These are phyloP conservation scores for Hydroisotoma schaefferi DNA, from an alignment of 2,888 invertebrate genomes.

Conservation along the genomic window DNA sequence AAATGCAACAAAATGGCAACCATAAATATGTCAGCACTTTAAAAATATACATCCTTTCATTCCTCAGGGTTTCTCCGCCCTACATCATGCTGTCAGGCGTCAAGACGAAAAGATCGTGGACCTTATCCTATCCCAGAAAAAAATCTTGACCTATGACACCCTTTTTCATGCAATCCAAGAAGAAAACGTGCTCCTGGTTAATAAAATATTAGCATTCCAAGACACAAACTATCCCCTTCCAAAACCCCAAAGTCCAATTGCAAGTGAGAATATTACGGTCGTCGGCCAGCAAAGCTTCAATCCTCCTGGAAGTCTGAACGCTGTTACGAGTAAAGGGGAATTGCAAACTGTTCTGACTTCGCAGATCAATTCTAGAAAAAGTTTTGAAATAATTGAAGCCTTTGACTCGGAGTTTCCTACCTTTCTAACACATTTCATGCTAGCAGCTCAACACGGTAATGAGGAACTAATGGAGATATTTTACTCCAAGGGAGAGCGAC, in stretches of 20 bases:
- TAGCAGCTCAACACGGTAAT: slow-evolving; percentile 19
- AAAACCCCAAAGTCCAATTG: too few relatives aligned
- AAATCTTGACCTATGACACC: slow-evolving; percentile 21
- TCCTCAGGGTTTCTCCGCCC: slow-evolving; percentile 32
- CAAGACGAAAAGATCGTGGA: slow-evolving; percentile 34
- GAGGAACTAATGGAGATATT: slow-evolving; percentile 19
- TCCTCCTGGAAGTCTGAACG: too few relatives aligned
- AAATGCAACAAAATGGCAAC: neutral
- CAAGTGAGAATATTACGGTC: too few relatives aligned
- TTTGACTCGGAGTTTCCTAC: slow-evolving; percentile 31
- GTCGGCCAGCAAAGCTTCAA: too few relatives aligned
- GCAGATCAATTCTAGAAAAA: neutral
- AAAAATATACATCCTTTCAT: neutral
- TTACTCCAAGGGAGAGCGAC: slow-evolving; percentile 15
- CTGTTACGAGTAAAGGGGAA: too few relatives aligned
- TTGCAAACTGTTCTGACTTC: too few relatives aligned
- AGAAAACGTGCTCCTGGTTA: slow-evolving; percentile 12
- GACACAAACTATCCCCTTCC: too few relatives aligned
- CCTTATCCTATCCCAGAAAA: slow-evolving; percentile 20
- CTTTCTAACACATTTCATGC: slow-evolving; percentile 20
- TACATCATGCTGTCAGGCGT: slow-evolving; percentile 33
- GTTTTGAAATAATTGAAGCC: neutral
- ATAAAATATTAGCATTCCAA: too few relatives aligned
- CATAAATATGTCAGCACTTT: slow-evolving; percentile 7
- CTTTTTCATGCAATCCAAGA: slow-evolving; percentile 22